Base-by-base conservation (phyloP, 2,888 invertebrate species). In the Hydriomena furcata region DNA sequence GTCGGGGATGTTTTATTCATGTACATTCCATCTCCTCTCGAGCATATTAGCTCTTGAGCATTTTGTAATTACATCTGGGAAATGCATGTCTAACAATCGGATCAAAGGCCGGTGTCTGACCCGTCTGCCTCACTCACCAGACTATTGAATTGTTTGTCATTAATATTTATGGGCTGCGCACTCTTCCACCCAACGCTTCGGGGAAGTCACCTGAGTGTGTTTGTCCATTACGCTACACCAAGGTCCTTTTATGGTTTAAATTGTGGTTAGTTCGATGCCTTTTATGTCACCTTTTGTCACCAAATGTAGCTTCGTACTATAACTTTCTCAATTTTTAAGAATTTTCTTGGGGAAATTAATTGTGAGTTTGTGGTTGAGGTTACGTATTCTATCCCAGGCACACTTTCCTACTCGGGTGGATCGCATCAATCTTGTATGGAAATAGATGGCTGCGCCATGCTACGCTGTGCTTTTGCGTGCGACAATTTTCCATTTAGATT, bases 131-230 rank as follows among this genome's bases (percentile, higher is more conserved):
- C 28, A 44, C 71, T 66, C 60, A 45, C 40, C 30, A 32, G 68
- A 73, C 76, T 76, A 80, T 82, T 82, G 81, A 82, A 83, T 82
- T 77, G 74, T 69, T 76, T 79, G 83, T 82, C 85, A 88, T 89
- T 83, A 87, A 89, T 89, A 88, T 88, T 88, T 85, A 88, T 86
- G 78, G 77, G 65, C 63, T 66, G 76, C 65, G 65, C 79, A 75
- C 78, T 81, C 78, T 76, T 79, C 74, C 71, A 76, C 66, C 72
- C 63, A 76, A 65, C 77, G 74, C 78, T 84, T 82, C 82, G 76
- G 70, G 77, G 83, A 85, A 84, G 73, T 68, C 73, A 76, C 76
- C 74, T 78, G 68, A 71, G 73, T 67, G 71, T 72, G 79, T 76
- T 80, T 81, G 75, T 78, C 76, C 76, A 77, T 79, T 80, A 71